phyloP scores from a whole-genome alignment of 1,140 invertebrate species.

The Bombus superbus region DNA sequence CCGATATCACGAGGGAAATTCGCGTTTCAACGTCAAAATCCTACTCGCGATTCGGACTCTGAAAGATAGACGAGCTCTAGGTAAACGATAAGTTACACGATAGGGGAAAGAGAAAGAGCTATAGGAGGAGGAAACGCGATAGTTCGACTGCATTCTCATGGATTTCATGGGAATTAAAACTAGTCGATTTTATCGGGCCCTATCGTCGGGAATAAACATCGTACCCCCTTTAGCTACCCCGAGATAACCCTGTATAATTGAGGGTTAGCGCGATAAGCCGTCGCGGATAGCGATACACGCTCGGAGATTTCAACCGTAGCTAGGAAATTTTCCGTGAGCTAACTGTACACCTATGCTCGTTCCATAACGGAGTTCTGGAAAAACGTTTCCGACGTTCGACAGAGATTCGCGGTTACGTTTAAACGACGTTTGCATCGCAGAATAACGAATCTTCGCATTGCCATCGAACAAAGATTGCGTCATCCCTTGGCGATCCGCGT shows the following conservation, averaged over 20 bases:
- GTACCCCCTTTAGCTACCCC: constrained; percentile 71
- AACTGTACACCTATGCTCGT: constrained; percentile 33
- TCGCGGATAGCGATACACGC: constrained; percentile 63
- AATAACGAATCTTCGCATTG: not conserved
- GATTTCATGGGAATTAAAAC: constrained; percentile 71
- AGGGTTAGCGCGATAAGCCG: constrained; percentile 74
- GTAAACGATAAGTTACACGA: not conserved
- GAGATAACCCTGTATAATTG: constrained; percentile 75
- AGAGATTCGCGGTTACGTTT: not conserved
- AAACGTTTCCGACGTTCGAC: not conserved
- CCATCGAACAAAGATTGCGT: constrained; percentile 2
- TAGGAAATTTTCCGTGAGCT: constrained; percentile 53
- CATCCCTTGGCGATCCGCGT: not conserved
- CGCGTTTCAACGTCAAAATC: not conserved
- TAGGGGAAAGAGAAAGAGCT: not conserved
- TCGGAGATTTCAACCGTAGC: constrained; percentile 67
- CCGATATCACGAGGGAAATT: not conserved
- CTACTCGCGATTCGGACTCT: not conserved
- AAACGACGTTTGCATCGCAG: not conserved
- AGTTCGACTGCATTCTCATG: constrained; percentile 43
- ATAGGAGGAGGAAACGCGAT: constrained; percentile 9
- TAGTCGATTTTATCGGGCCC: constrained; percentile 71
- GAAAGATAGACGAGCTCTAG: not conserved
- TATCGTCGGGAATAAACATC: constrained; percentile 75
- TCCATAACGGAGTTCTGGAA: not conserved